These are phyloP conservation scores for Linhomoeus sp. DNA, from an alignment of 2,888 invertebrate species.

Conservation along the genomic window DNA sequence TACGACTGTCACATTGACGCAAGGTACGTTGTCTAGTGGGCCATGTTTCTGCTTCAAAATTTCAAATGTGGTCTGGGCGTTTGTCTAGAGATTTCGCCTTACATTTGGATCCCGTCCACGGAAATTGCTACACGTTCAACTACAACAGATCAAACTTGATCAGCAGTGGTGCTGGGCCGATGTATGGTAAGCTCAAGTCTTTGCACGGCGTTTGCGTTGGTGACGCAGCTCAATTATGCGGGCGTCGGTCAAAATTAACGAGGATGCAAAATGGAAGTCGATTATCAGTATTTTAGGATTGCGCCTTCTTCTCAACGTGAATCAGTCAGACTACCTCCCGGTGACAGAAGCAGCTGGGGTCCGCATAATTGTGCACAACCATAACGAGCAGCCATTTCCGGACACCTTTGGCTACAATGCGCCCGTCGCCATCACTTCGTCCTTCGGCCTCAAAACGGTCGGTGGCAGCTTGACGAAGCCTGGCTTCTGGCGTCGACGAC, in stretches of 20 bases:
- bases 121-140: slow-evolving; percentile 28
- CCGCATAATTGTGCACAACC: slow-evolving; percentile 16
- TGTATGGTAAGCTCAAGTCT: slow-evolving; percentile 11
- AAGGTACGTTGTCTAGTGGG: slow-evolving; percentile 1
- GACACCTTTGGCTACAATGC: slow-evolving; percentile 26
- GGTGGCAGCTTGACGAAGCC: background rate
- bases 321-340: slow-evolving; percentile 26
- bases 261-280: background rate
- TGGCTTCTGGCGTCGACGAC: too few species aligned
- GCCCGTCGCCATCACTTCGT: slow-evolving; percentile 25
- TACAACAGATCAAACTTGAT: slow-evolving; percentile 22
- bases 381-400: slow-evolving; percentile 24
- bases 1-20: slow-evolving; percentile 20
- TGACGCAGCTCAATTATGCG: too few species aligned
- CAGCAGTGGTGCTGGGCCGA: slow-evolving; percentile 20
- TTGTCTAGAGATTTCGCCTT: slow-evolving; percentile 23
- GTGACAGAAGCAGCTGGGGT: slow-evolving; percentile 26
- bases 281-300: slow-evolving; percentile 11
- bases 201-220: too few species aligned
- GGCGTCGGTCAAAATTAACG: background rate
- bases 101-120: slow-evolving; percentile 26
- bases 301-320: slow-evolving; percentile 23
- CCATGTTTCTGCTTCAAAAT: too few species aligned
- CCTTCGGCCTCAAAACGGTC: slow-evolving; percentile 26
- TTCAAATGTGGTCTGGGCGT: background rate